These are phyloP conservation scores for Hypena proboscidalis DNA, from an alignment of 2,888 invertebrate genomes.

Conservation along the genomic window DNA sequence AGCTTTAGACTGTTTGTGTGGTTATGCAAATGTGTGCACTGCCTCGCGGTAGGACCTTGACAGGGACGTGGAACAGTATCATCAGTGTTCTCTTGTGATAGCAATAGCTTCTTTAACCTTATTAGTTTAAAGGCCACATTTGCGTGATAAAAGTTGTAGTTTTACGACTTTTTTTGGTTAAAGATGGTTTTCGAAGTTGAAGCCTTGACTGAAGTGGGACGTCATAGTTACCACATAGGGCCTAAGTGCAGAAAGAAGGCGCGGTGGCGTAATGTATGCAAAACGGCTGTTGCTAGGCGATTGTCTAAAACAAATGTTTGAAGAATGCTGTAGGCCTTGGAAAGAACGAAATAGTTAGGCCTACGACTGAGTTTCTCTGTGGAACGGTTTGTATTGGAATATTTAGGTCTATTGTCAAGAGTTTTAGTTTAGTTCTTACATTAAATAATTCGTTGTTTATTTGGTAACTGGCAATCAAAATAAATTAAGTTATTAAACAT, in stretches of 20 bases:
- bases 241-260: conserved; percentile 77
- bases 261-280: conserved; percentile 65
- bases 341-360: conserved; percentile 33
- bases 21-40: conserved; percentile 65
- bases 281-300: conserved; percentile 59
- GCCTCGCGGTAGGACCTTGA: conserved; percentile 71
- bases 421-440: no score
- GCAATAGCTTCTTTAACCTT: conserved; percentile 27
- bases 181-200: conserved; percentile 59
- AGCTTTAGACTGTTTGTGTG: conserved; percentile 52
- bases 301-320: conserved; percentile 40
- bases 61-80: conserved; percentile 73
- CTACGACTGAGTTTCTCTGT: conserved; percentile 29
- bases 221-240: conserved; percentile 77
- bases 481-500: no score
- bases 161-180: conserved; percentile 46
- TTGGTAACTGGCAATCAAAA: no score
- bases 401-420: background rate
- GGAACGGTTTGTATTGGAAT: conserved; percentile 12
- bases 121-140: conserved; percentile 28
- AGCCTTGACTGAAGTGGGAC: conserved; percentile 82
- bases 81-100: conserved; percentile 49
- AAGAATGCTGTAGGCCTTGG: conserved; percentile 42
- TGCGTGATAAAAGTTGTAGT: conserved; percentile 2
- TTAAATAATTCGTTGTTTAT: no score